A percentile compares a stretch with the other conserved stretches of the same genome.
These are phyloP conservation scores for Carcinoscorpius rotundicauda DNA, from an alignment of 1,140 invertebrate genomes.

Conservation along the genomic window DNA sequence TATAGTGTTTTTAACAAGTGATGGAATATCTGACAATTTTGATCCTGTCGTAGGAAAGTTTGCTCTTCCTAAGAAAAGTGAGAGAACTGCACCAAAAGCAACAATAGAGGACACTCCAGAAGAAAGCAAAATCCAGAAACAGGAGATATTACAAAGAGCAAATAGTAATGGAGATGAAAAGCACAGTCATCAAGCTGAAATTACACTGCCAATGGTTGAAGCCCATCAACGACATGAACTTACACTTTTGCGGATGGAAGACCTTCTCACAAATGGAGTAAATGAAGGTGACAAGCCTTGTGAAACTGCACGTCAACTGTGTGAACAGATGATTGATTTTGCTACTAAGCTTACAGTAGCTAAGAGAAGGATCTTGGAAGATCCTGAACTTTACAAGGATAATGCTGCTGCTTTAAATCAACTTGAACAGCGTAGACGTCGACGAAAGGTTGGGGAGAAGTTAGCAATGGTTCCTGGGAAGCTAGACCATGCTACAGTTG, in stretches of 20 bases:
- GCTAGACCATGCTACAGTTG: constrained; percentile 70
- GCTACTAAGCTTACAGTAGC: constrained; percentile 35
- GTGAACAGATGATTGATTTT: constrained; percentile 62
- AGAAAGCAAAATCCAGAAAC: too few relatives aligned
- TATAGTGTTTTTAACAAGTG: constrained; percentile 77
- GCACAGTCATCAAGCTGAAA: constrained; percentile 11
- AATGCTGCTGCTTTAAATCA: constrained; percentile 34
- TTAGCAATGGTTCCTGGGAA: constrained; percentile 73
- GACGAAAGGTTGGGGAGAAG: constrained; percentile 57
- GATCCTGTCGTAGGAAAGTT: constrained; percentile 90
- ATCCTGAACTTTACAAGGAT: constrained; percentile 60
- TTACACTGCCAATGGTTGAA: constrained; percentile 53
- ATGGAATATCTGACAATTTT: constrained; percentile 88
- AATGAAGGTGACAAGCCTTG: constrained; percentile 41
- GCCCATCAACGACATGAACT: constrained; percentile 68
- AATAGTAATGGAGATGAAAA: constrained; percentile 20
- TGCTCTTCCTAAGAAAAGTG: constrained; percentile 44
- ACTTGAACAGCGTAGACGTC: constrained; percentile 41
- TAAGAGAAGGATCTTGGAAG: constrained; percentile 49
- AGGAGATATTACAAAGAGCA: constrained; percentile 7
- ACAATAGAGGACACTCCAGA: constrained; percentile 1
- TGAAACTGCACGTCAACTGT: constrained; percentile 38
- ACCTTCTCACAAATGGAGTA: constrained; percentile 59
- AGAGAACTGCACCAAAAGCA: constrained; percentile 6
- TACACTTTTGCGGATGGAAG: constrained; percentile 63